A percentile compares a stretch with the other conserved stretches of the same genome.
phyloP scores from a whole-genome alignment of 2,888 invertebrate species.

The Acrobasis repandana region DNA sequence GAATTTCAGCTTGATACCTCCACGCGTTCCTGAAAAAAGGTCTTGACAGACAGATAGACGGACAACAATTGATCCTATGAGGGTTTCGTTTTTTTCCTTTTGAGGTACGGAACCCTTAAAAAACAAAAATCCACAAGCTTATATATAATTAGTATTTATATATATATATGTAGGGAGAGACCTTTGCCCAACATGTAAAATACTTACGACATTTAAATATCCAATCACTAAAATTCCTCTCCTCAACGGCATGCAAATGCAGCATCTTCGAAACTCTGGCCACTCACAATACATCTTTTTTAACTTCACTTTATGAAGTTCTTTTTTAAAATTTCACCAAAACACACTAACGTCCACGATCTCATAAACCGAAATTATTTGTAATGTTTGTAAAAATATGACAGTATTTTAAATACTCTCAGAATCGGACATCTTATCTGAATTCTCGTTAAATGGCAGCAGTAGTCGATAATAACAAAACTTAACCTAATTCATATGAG shows the following conservation, averaged over 20 bases:
- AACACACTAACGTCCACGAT: background rate
- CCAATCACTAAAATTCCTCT: slow-evolving; percentile 43
- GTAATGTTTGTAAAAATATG: background rate
- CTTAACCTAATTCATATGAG: slow-evolving; percentile 4
- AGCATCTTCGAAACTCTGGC: slow-evolving; percentile 45
- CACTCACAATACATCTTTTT: slow-evolving; percentile 46
- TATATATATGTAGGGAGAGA: too few species aligned
- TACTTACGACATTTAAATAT: slow-evolving; percentile 46
- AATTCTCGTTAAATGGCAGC: background rate
- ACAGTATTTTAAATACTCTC: background rate
- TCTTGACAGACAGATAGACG: too few species aligned
- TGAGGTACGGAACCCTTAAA: too few species aligned
- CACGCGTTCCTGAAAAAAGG: too few species aligned
- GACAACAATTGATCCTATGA: too few species aligned
- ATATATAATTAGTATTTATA: too few species aligned
- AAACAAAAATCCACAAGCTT: too few species aligned
- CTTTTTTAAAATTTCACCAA: background rate
- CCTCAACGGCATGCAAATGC: slow-evolving; percentile 47
- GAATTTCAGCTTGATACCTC: too few species aligned
- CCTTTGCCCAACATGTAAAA: too few species aligned
- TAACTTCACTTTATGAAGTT: background rate
- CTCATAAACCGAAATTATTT: background rate
- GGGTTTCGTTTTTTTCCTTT: too few species aligned
- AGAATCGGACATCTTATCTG: slow-evolving; percentile 4
- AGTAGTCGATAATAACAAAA: background rate